These are phyloP conservation scores for Lophotis ruficrista DNA, from an alignment of 2,113 vertebrate species.

Conservation along the genomic window DNA sequence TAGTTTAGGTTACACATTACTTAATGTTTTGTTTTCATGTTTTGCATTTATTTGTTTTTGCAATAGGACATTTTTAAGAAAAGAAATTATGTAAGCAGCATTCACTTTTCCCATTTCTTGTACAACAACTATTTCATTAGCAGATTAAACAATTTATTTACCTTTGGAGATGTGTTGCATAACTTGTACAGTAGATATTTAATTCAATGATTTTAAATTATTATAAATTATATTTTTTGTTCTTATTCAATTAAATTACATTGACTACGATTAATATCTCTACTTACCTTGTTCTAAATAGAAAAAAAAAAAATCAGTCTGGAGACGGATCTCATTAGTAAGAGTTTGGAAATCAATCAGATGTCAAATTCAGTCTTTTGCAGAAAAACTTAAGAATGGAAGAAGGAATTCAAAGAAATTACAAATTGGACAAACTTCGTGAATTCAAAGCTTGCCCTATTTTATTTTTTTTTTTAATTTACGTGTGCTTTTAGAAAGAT, in stretches of 20 bases:
- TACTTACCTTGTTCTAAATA: not conserved
- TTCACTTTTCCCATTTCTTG: not conserved
- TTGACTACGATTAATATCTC: not conserved
- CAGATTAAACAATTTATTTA: not conserved
- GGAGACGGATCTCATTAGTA: not conserved
- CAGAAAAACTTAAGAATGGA: not conserved
- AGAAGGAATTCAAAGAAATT: not conserved
- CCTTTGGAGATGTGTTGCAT: not conserved
- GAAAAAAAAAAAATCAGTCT: not conserved
- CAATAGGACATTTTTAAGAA: not conserved
- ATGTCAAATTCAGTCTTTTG: not conserved
- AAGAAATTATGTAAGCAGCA: not conserved
- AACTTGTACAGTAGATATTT: not conserved
- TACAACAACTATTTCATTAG: not conserved
- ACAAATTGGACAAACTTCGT: not conserved
- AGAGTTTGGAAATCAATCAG: not conserved
- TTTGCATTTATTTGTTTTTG: not conserved
- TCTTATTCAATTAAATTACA: not conserved
- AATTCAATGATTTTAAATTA: conserved; percentile 7
- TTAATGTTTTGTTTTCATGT: not conserved
- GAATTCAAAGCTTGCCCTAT: not conserved
- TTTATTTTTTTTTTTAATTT: not conserved
- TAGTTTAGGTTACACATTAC: not conserved
- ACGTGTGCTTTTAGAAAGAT: not conserved
- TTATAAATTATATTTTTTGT: not conserved